These are phyloP conservation scores for Acronicta aceris DNA, from an alignment of 2,888 invertebrate genomes.

Conservation along the genomic window DNA sequence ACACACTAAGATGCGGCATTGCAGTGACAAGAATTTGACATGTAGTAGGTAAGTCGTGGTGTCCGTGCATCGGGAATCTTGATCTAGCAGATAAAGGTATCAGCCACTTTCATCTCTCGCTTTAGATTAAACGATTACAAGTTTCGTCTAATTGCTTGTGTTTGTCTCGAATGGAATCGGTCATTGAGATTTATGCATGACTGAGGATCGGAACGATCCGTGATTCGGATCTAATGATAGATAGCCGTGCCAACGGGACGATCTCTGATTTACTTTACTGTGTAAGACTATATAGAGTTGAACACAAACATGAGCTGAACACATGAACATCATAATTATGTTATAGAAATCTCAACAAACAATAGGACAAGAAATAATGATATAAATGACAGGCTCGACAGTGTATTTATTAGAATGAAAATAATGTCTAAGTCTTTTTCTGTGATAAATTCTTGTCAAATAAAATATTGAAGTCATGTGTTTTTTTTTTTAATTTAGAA, in stretches of 20 bases:
- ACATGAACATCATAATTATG: constrained; percentile 1
- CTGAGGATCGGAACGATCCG: constrained; percentile 65
- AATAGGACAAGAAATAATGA: constrained; percentile 34
- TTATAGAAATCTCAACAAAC: constrained; percentile 46
- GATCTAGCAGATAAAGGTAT: constrained; percentile 73
- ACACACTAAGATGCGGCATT: constrained; percentile 62
- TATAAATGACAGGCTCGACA: constrained; percentile 22
- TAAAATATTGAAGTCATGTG: no score
- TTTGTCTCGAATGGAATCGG: constrained; percentile 77
- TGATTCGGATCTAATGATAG: constrained; percentile 61
- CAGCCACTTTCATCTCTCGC: constrained; percentile 85
- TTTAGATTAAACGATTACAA: constrained; percentile 85
- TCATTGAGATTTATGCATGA: constrained; percentile 79
- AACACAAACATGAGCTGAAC: constrained; percentile 29
- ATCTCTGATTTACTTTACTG: constrained; percentile 55
- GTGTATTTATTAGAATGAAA: constrained; percentile 22
- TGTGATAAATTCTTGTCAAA: no score
- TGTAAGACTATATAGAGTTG: constrained; percentile 46
- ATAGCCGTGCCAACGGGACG: constrained; percentile 56
- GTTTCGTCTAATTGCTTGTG: constrained; percentile 85
- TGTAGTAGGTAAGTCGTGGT: constrained; percentile 61
- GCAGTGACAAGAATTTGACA: constrained; percentile 78
- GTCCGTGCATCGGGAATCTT: constrained; percentile 61
- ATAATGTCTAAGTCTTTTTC: no score
- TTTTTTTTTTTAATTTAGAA: no score